Evolutionary conservation across 2,888 invertebrate genomes (phyloP).

Genomic region (Lasioglossum villosulum): DNA sequence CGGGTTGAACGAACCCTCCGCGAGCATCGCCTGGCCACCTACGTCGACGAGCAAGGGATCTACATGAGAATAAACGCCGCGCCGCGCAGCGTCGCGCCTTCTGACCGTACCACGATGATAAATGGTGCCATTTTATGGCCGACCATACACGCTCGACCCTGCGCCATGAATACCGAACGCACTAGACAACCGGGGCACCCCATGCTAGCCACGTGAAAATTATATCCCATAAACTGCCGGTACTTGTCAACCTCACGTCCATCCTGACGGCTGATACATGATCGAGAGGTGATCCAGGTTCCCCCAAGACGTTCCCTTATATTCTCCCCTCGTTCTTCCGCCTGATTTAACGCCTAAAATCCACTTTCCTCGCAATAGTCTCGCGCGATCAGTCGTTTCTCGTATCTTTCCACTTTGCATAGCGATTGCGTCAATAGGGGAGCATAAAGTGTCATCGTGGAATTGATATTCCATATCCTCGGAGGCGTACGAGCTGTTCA

Average conservation of each 20-base stretch:
- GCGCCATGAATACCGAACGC: constrained; percentile 27
- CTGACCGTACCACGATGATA: constrained; percentile 60
- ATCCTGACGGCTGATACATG: constrained; percentile 11
- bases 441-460: background rate
- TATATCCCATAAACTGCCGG: constrained; percentile 59
- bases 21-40: constrained; percentile 50
- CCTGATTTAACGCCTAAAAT: background rate
- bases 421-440: background rate
- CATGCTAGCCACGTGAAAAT: constrained; percentile 55
- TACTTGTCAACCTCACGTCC: constrained; percentile 32
- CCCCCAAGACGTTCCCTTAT: background rate
- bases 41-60: constrained; percentile 57
- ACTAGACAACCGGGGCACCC: constrained; percentile 24
- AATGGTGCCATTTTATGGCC: constrained; percentile 66
- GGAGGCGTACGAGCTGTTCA: background rate
- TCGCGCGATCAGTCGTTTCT: background rate
- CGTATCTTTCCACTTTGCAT: background rate
- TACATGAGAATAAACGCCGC: constrained; percentile 58
- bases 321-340: too few relatives aligned
- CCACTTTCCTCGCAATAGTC: background rate
- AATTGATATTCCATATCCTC: background rate
- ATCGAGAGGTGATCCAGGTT: constrained; percentile 27
- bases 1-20: constrained; percentile 66
- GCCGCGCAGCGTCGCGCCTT: constrained; percentile 39
- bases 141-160: constrained; percentile 47